Base-by-base conservation (phyloP, 1,140 invertebrate species). In the Meloidogyne exigua region DNA sequence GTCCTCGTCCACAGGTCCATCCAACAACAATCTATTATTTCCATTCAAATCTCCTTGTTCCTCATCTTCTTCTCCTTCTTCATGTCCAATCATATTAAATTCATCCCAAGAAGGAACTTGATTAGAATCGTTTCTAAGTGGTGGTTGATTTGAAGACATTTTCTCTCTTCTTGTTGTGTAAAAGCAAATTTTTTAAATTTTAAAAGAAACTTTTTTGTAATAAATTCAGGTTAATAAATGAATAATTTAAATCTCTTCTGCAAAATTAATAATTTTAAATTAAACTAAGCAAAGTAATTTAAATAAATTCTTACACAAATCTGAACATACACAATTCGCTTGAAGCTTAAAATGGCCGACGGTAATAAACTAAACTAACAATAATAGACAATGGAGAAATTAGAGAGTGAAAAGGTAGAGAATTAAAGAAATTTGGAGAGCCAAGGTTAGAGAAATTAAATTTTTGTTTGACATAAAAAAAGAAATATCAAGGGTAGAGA, bases 101-200 rank as follows among this genome's bases (percentile, higher is more conserved):
- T 78, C 76, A 39, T 78, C 76, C 76, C 76, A 78, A 23, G 75
- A 77, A 21, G 76, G 76, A 10, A 78, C 76, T 42, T 39, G 62
- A 44, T 57, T 57, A 15, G n/a, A 42, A 11, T 76, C 65, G 13
- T 74, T 75, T 15, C 18, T 63, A 21, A 25, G 39, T 13, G 65
- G 28, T 11, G 74, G 65, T 26, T 69, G 64, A 13, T 75, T 68
- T 23, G 49, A 25, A 28, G 74, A 3, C 74, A 75, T 75, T 49
- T 49, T 49, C 18, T 32, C 2, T 32, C 28, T 7, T n/a, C n/a
- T n/a, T n/a, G n/a, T n/a, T n/a, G n/a, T n/a, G n/a, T n/a, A n/a
- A n/a, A 32, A 32, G 7, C 7, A 32, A 32, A 3, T 32, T 32
- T 3, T 3, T 32, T 32, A 32, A 32, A 32, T 32, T 32, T 32